Base-by-base conservation (phyloP, 2,797 vertebrate genomes). In the Clarias laeviceps region DNA sequence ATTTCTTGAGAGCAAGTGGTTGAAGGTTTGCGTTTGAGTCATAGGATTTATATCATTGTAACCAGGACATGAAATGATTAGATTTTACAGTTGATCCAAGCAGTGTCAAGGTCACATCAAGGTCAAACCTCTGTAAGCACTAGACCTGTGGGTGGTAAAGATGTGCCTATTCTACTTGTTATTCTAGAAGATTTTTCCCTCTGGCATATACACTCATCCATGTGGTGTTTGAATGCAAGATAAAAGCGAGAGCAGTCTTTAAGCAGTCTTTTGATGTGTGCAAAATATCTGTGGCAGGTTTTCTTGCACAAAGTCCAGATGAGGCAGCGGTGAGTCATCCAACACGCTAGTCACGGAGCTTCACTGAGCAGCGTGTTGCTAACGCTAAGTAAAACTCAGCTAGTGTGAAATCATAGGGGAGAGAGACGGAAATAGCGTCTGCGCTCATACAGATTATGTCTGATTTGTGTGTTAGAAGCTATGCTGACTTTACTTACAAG, bases 251-350 rank as follows among this genome's bases (percentile, higher is more conserved):
- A 84, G 77, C 74, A 54, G n/a, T 17, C 89, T 86, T 83, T 90
- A 92, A 92, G 92, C 87, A 88, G 76, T 87, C 27, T 91, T 89
- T 83, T 90, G 40, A 84, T 90, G 82, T 78, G 45, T 85, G 79
- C 90, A 89, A 91, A 92, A 91, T 91, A 93, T 91, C 86, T 91
- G 88, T 87, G 90, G 87, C 87, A 87, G 88, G 73, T 87, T 87
- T 89, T 73, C 82, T 90, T 84, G 84, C 89, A 90, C 91, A 88
- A 84, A 78, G 73, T 82, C 87, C 34, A 89, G 89, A 92, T 90
- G 88, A 82, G 89, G 82, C 81, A 80, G 66, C 54, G 59, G 88
- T 91, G 92, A 94, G 74, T 93, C 91, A 90, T 89, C 5, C 24
- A 12, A 85, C 50, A 20, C n/a, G 15, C 89, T 54, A 68, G 86